phyloP scores from a whole-genome alignment of 23 tunicate genomes.

The Ascidia mentula region DNA sequence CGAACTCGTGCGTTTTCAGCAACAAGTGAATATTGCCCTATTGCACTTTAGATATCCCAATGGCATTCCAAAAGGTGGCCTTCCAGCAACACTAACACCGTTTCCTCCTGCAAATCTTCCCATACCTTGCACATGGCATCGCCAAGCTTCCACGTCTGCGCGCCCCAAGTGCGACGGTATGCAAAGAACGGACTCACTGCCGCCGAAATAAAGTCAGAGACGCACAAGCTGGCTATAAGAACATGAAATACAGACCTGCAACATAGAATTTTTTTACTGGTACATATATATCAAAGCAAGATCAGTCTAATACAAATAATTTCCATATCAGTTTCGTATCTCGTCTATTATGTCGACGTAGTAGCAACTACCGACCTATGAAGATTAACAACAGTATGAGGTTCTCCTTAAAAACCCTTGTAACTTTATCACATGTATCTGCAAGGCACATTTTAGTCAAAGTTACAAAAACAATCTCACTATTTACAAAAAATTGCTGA shows the following conservation, averaged over 20 bases:
- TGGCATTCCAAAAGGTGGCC: too few species aligned
- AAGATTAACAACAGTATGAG: neutral
- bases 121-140: conserved; percentile 4
- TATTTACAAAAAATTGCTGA: too few species aligned
- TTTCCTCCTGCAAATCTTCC: neutral
- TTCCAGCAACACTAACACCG: neutral
- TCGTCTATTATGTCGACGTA: too few species aligned
- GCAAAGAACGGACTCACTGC: neutral
- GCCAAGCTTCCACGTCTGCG: neutral
- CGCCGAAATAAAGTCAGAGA: conserved; percentile 9
- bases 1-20: neutral
- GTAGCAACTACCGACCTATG: neutral
- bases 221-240: conserved; percentile 16
- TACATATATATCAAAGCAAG: too few species aligned
- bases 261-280: too few species aligned
- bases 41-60: too few species aligned
- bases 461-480: too few species aligned
- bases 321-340: too few species aligned
- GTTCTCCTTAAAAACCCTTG: neutral
- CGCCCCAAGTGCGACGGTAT: conserved; percentile 7
- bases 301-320: too few species aligned
- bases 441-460: too few species aligned
- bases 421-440: too few species aligned
- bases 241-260: neutral
- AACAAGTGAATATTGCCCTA: too few species aligned